Conservation (phyloP, 2,113 vertebrate species). For the Emydura subglobosa region DNA sequence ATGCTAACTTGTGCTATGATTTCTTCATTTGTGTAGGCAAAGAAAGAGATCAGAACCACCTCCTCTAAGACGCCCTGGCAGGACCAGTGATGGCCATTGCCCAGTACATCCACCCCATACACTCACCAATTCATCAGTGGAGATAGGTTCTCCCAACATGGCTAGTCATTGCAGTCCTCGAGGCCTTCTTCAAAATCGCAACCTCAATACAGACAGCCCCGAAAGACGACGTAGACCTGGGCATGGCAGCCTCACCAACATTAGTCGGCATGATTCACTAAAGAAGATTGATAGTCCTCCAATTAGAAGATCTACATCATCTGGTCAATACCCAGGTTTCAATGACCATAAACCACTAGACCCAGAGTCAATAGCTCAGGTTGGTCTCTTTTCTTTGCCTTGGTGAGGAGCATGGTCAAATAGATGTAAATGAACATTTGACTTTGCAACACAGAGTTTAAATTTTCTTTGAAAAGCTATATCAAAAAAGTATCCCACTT, state of each 20-base stretch:
- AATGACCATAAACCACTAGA: slow-evolving; percentile 94
- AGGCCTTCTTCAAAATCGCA: slow-evolving; percentile 89
- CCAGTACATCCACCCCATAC: slow-evolving; percentile 88
- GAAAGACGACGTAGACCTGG: slow-evolving; percentile 89
- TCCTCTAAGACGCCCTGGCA: slow-evolving; percentile 88
- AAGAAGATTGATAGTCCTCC: slow-evolving; percentile 97
- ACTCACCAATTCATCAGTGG: slow-evolving; percentile 85
- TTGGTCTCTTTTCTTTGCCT: slow-evolving; percentile 70
- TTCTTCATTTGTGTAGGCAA: slow-evolving; percentile 81
- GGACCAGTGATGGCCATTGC: slow-evolving; percentile 90
- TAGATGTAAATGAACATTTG: neutral
- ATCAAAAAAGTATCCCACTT: neutral
- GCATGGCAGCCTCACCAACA: slow-evolving; percentile 93
- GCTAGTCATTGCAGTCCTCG: slow-evolving; percentile 89
- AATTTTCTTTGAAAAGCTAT: neutral
- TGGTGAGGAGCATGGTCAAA: neutral
- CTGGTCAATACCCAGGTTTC: slow-evolving; percentile 93
- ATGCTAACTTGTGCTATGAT: neutral
- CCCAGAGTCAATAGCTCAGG: slow-evolving; percentile 98
- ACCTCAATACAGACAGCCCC: slow-evolving; percentile 88
- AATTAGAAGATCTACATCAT: slow-evolving; percentile 95
- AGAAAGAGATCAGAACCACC: slow-evolving; percentile 91
- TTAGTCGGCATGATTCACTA: slow-evolving; percentile 93
- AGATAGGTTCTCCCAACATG: slow-evolving; percentile 87
- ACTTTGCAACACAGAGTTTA: rapidly evolving